phyloP scores from a whole-genome alignment of 2,113 vertebrate genomes.

The Erythrocercus mccallii region DNA sequence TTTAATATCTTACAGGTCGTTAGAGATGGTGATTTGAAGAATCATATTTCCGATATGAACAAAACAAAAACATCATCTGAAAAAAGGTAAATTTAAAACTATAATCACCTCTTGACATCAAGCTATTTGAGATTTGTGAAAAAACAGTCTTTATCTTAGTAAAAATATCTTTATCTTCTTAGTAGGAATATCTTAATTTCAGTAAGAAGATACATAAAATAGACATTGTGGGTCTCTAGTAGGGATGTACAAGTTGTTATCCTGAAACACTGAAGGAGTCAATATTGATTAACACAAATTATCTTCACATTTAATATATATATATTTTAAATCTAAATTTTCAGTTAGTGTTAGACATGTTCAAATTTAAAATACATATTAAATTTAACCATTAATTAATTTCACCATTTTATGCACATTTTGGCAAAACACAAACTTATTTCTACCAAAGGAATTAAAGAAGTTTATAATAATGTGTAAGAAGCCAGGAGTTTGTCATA shows the following conservation, averaged over 20 bases:
- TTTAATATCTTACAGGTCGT: slow-evolving; percentile 67
- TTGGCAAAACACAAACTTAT: not conserved
- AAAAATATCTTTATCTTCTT: not conserved
- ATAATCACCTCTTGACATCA: not conserved
- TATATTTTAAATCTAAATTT: not conserved
- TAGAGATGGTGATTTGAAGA: slow-evolving; percentile 78
- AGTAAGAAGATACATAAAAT: not conserved
- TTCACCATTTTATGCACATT: not conserved
- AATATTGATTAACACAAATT: not conserved
- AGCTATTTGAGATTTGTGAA: not conserved
- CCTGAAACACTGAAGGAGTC: not conserved
- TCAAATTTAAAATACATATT: not conserved
- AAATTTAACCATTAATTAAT: not conserved
- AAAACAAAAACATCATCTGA: slow-evolving; percentile 89
- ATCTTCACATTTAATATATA: not conserved
- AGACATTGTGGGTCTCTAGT: rapidly evolving
- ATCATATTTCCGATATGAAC: slow-evolving; percentile 81
- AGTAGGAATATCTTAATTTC: not conserved
- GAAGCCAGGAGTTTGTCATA: not conserved
- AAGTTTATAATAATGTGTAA: not conserved
- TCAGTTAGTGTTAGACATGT: not conserved
- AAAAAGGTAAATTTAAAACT: slow-evolving; percentile 81
- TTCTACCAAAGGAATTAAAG: not conserved
- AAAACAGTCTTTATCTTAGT: not conserved
- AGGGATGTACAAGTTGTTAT: not conserved